Conservation (phyloP, 2,113 vertebrate genomes). For the Crotalus horridus region DNA sequence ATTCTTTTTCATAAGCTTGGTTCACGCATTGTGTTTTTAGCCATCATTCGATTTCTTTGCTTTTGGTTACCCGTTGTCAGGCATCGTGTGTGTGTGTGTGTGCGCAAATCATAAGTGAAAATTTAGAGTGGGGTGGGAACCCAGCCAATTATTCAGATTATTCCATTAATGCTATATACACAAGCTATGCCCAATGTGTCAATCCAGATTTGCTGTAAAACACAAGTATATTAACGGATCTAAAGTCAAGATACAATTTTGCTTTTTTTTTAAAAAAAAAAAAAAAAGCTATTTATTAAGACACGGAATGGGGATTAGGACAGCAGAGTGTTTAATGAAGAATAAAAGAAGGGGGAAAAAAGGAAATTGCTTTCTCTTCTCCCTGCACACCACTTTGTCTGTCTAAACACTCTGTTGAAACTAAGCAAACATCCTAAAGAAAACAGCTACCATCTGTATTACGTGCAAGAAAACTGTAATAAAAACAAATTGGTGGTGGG, state of each 20-base stretch:
- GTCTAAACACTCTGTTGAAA: conserved; percentile 14
- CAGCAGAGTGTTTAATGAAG: conserved; percentile 36
- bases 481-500: background rate
- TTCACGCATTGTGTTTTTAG: background rate
- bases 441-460: conserved; percentile 22
- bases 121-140: background rate
- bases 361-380: conserved; percentile 11
- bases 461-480: background rate
- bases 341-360: conserved; percentile 12
- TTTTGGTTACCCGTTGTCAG: background rate
- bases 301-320: background rate
- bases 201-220: background rate
- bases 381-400: background rate
- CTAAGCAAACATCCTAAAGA: conserved; percentile 8
- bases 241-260: background rate
- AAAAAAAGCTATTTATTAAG: background rate
- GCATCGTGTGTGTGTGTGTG: background rate
- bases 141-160: background rate
- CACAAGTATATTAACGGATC: background rate
- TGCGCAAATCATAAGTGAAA: background rate
- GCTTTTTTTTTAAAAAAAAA: background rate
- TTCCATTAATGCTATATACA: background rate
- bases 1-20: background rate
- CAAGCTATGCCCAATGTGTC: background rate
- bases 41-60: background rate